A percentile compares a stretch with the other conserved stretches of the same genome.
phyloP scores from a whole-genome alignment of 1,140 invertebrate genomes.

The Parasteatoda tepidariorum region DNA sequence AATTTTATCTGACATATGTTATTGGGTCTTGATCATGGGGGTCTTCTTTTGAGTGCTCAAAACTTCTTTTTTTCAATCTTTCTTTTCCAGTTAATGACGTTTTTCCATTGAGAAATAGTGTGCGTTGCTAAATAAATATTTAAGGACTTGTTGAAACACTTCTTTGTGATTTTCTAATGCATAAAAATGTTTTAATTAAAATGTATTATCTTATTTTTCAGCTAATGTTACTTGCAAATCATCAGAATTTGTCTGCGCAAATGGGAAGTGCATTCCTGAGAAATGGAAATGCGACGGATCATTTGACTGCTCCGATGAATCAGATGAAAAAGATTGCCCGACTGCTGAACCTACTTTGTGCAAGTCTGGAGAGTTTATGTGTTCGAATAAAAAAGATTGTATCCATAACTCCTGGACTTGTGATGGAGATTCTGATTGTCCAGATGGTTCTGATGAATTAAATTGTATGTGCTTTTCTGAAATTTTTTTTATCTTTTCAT shows the following conservation, averaged over 20 bases:
- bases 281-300: conserved; percentile 62
- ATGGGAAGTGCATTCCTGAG: conserved; percentile 74
- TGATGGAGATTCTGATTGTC: conserved; percentile 68
- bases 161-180: no score
- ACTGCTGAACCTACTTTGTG: conserved; percentile 64
- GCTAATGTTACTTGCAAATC: conserved; percentile 87
- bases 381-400: conserved; percentile 65
- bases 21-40: no score
- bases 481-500: not conserved
- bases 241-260: conserved; percentile 67
- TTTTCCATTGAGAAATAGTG: no score
- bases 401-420: conserved; percentile 67
- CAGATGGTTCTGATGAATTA: conserved; percentile 65
- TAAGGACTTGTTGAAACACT: no score
- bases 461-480: conserved; percentile 60
- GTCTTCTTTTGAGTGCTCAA: no score
- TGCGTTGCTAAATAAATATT: no score
- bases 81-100: no score
- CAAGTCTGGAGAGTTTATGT: conserved; percentile 64
- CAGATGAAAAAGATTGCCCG: conserved; percentile 71
- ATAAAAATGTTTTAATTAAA: no score
- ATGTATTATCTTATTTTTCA: conserved; percentile 86
- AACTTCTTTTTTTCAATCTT: no score
- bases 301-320: conserved; percentile 63
- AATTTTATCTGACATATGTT: no score